Base-by-base conservation (phyloP, 2,113 vertebrate genomes). In the Podiceps cristatus region DNA sequence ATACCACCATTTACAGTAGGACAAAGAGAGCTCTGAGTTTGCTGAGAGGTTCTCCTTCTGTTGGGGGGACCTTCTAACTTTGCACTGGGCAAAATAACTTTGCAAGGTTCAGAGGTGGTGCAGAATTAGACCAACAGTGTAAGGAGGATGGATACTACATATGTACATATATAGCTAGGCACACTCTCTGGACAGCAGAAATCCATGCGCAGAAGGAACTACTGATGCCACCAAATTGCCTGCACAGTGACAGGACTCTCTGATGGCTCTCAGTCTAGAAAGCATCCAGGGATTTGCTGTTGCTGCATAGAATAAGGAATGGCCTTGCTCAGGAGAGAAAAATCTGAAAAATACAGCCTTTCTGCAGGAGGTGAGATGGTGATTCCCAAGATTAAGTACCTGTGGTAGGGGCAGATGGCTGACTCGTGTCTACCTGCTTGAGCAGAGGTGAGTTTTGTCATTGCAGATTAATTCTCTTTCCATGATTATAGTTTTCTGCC, bases 371-470 rank as follows among this genome's bases (percentile, higher is more conserved):
- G 2, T 62, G n/a, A 76, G 49, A 23, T 37, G 10, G 5, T 58
- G 42, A 74, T 91, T 67, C 19, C 15, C 16, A 77, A 58, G 24
- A 60, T 11, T n/a, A 68, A 82, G 66, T 31, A 16, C 20, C 33
- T 24, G 11, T 8, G 9, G 20, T 22, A 78, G n/a, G 20, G 24
- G 13, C 11, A 69, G 35, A 18, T 31, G 18, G 5, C 12, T 42
- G 9, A 52, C 15, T 90, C 0, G 0, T 16, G 7, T 31, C 45
- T 53, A 25, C 6, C 6, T 77, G 6, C 27, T 80, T 59, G 27
- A 86, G n/a, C 4, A 74, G n/a, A 88, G 5, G 2, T 52, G 33
- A 67, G 9, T 80, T 88, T 45, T 0, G 8, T 60, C 8, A 14
- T 74, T 73, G 84, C 29, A 45, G 20, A 35, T 63, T 55, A 20